phyloP scores from a whole-genome alignment of 2,888 invertebrate species.

The Agrochola circellaris region DNA sequence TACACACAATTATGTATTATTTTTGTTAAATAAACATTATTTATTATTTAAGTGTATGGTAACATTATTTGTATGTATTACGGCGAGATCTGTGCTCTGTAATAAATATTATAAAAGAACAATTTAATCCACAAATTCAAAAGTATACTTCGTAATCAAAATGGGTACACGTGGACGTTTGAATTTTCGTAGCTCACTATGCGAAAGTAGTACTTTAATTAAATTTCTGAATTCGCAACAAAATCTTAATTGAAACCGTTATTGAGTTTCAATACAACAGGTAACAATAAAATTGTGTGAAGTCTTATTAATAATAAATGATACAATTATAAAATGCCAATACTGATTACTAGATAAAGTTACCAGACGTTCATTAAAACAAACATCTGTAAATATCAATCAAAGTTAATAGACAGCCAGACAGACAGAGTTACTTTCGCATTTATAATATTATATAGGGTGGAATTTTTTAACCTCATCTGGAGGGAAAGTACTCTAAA shows the following conservation, averaged over 20 bases:
- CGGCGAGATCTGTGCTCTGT: too few species aligned
- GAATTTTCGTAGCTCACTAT: not conserved
- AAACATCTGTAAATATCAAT: not conserved
- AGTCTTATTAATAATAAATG: not conserved
- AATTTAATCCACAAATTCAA: not conserved
- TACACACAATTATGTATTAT: too few species aligned
- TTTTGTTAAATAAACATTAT: too few species aligned
- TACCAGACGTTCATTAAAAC: not conserved
- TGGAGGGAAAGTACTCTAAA: too few species aligned
- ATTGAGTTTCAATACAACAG: not conserved
- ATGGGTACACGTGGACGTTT: not conserved
- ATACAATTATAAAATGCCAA: conserved; percentile 6
- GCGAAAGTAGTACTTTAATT: not conserved
- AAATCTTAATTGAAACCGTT: conserved; percentile 11
- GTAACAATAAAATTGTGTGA: not conserved
- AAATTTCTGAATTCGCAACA: not conserved
- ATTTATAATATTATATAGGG: too few species aligned
- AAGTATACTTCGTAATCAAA: not conserved
- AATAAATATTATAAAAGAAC: not conserved
- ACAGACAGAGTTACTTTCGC: too few species aligned
- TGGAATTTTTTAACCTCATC: too few species aligned
- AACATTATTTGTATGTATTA: too few species aligned
- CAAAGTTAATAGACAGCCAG: not conserved
- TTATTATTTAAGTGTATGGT: not conserved
- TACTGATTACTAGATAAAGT: conserved; percentile 8